Percentiles rank a stretch among this genome's conserved stretches.
Conservation (phyloP, 2,888 invertebrate genomes). For the Apotomis turbidana region DNA sequence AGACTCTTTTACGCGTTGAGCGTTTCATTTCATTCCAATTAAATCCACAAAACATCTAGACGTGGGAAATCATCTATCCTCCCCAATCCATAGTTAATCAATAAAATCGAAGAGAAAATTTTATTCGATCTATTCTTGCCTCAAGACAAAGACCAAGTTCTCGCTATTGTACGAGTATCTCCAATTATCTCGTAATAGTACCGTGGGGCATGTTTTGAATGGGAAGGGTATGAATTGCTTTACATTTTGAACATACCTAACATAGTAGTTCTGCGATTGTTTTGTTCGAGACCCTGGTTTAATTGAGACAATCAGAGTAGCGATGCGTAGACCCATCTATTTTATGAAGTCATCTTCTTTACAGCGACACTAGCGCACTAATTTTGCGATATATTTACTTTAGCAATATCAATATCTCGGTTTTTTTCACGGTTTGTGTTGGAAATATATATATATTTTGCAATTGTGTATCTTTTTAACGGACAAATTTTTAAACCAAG, state of each 20-base stretch:
- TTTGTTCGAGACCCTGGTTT: conserved; percentile 6
- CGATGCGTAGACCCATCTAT: neutral
- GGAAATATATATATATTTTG: too few species aligned
- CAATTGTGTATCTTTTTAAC: too few species aligned
- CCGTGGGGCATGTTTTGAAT: conserved; percentile 13
- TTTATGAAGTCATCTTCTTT: neutral
- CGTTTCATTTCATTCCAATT: neutral
- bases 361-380: too few species aligned
- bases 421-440: too few species aligned
- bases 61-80: neutral
- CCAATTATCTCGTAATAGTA: conserved; percentile 9
- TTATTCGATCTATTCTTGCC: neutral
- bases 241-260: conserved; percentile 6
- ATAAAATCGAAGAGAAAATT: conserved; percentile 1
- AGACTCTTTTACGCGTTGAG: too few species aligned
- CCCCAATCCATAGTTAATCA: conserved; percentile 5
- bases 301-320: conserved; percentile 13
- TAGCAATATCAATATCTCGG: too few species aligned
- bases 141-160: neutral
- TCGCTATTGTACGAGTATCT: conserved; percentile 6
- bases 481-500: too few species aligned
- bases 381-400: too few species aligned
- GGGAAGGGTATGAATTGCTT: neutral
- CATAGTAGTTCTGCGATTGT: neutral
- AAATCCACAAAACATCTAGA: too few species aligned